Percentiles rank a stretch among this genome's conserved stretches.
Evolutionary conservation across 2,797 vertebrate species (phyloP).

Genomic region (Xyrichtys novacula): DNA sequence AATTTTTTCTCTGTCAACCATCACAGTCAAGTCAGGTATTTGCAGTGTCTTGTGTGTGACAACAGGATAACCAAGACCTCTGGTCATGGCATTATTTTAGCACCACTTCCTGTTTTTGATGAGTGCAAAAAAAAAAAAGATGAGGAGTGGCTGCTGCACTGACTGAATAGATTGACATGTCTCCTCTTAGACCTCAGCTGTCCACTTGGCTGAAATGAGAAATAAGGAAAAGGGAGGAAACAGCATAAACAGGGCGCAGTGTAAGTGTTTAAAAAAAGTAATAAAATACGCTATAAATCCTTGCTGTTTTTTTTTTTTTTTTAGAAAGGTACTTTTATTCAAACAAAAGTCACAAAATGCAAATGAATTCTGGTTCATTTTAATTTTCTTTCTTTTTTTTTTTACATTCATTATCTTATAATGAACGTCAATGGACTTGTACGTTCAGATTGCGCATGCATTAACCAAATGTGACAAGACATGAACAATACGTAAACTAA

Average conservation of each 20-base stretch:
- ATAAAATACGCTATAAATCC: background rate
- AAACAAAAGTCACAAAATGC: no score
- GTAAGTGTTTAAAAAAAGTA: background rate
- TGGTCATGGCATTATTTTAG: constrained; percentile 17
- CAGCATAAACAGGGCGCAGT: constrained; percentile 16
- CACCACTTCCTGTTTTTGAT: background rate
- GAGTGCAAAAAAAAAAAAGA: background rate
- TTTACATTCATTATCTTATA: no score
- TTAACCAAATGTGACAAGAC: no score
- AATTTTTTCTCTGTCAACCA: background rate
- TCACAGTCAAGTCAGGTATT: constrained; percentile 19
- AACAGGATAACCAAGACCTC: constrained; percentile 21
- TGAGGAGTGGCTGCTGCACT: background rate
- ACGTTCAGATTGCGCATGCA: no score
- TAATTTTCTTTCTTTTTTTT: no score
- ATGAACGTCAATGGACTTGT: no score
- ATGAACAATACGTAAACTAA: no score
- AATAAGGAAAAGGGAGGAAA: background rate
- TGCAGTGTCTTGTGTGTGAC: constrained; percentile 25
- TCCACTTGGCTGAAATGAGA: background rate
- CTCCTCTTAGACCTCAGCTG: constrained; percentile 6
- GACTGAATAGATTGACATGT: background rate
- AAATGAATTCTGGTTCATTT: no score
- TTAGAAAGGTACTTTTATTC: no score
- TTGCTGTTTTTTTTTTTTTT: background rate